phyloP scores from a whole-genome alignment of 2,113 vertebrate species.

The Lagopus leucura region DNA sequence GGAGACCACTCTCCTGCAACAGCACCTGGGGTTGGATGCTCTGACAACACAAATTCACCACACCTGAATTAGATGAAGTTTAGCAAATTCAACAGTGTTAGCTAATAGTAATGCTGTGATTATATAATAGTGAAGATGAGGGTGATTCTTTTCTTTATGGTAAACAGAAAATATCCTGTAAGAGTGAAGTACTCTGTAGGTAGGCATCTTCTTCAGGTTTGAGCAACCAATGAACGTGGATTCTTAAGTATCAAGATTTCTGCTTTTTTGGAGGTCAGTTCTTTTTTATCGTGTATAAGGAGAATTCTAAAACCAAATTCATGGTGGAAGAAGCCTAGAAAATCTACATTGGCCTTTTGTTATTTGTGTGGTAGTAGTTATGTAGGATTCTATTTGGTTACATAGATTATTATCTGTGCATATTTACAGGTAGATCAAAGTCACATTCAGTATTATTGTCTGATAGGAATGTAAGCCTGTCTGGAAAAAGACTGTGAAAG shows the following conservation, averaged over 20 bases:
- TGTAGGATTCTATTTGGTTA: not conserved
- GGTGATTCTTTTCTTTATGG: not conserved
- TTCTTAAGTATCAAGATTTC: not conserved
- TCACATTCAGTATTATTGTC: not conserved
- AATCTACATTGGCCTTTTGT: not conserved
- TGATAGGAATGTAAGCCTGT: not conserved
- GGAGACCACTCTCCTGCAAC: not conserved
- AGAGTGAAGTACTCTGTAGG: not conserved
- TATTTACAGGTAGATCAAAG: not conserved
- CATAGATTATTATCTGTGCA: not conserved
- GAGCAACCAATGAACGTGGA: not conserved
- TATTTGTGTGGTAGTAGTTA: not conserved
- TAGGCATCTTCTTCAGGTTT: accelerated
- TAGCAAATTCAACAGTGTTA: not conserved
- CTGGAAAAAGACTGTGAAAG: not conserved
- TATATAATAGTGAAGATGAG: not conserved
- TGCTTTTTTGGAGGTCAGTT: not conserved
- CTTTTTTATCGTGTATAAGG: not conserved
- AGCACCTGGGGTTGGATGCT: not conserved
- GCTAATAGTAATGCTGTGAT: not conserved
- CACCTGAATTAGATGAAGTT: not conserved
- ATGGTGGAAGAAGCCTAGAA: not conserved
- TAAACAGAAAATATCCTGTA: not conserved
- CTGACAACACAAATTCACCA: not conserved
- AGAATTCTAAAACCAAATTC: not conserved